Conservation (phyloP, 2,113 vertebrate genomes). For the Phainopepla nitens region DNA sequence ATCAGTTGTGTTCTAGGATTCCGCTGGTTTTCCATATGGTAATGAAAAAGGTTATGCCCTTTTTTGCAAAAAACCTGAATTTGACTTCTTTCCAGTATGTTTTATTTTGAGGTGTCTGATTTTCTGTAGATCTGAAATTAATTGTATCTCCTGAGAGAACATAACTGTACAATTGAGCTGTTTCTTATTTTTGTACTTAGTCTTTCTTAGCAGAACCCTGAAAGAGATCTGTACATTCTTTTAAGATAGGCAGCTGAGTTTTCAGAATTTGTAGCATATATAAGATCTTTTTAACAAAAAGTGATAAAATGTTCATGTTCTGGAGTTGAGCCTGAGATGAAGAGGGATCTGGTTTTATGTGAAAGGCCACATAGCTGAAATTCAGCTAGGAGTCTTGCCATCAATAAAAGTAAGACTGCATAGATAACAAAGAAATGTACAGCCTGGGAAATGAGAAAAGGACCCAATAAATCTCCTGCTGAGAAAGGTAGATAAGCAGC, state of each 20-base stretch:
- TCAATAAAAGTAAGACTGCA: not conserved
- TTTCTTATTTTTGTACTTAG: not conserved
- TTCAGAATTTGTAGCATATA: not conserved
- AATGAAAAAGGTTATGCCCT: not conserved
- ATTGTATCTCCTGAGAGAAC: not conserved
- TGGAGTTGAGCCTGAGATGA: not conserved
- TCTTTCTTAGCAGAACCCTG: not conserved
- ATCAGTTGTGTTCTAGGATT: not conserved
- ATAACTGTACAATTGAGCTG: not conserved
- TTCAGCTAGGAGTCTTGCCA: not conserved
- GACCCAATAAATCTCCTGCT: not conserved
- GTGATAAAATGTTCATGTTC: not conserved
- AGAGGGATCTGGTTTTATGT: not conserved
- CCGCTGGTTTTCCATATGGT: constrained; percentile 4
- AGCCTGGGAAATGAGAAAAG: not conserved
- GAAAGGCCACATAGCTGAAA: not conserved
- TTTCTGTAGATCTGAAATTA: not conserved
- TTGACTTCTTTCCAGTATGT: not conserved
- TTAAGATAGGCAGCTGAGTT: not conserved
- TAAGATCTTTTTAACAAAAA: not conserved
- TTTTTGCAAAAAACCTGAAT: not conserved
- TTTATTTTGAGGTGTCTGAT: not conserved
- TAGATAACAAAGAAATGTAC: not conserved
- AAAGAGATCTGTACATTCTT: not conserved
- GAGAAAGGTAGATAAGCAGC: not conserved